Evolutionary conservation across 2,888 invertebrate genomes (phyloP).

Genomic region (Diploptera punctata): DNA sequence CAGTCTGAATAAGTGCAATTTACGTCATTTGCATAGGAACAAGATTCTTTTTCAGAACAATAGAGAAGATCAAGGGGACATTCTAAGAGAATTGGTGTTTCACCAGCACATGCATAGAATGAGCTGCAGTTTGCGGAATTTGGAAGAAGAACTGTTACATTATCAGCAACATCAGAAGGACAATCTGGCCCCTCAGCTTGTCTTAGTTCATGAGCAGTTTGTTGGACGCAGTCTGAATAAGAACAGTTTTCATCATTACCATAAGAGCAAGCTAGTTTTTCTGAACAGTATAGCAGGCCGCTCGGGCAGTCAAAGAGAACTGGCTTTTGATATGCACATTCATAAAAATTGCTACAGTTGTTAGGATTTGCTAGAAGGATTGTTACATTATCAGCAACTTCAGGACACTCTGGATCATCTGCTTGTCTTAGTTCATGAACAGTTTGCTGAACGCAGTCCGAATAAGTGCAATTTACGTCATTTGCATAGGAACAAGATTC

Average conservation of each 20-base stretch:
- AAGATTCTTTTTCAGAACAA: background rate
- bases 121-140: background rate
- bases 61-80: background rate
- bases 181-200: background rate
- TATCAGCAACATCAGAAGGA: background rate
- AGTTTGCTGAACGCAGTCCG: background rate
- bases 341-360: constrained; percentile 9
- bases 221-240: no score
- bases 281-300: background rate
- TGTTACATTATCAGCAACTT: background rate
- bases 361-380: constrained; percentile 4
- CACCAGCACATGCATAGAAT: background rate
- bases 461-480: background rate
- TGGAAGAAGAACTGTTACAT: background rate
- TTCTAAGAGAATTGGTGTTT: background rate
- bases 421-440: no score
- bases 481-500: background rate
- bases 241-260: no score
- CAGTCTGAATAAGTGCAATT: background rate
- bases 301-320: background rate
- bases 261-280: no score
- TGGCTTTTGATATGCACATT: background rate
- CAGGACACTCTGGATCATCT: background rate
- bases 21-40: background rate
- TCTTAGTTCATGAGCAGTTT: background rate